phyloP scores from a whole-genome alignment of 2,113 vertebrate genomes.

The Dicaeum eximium region DNA sequence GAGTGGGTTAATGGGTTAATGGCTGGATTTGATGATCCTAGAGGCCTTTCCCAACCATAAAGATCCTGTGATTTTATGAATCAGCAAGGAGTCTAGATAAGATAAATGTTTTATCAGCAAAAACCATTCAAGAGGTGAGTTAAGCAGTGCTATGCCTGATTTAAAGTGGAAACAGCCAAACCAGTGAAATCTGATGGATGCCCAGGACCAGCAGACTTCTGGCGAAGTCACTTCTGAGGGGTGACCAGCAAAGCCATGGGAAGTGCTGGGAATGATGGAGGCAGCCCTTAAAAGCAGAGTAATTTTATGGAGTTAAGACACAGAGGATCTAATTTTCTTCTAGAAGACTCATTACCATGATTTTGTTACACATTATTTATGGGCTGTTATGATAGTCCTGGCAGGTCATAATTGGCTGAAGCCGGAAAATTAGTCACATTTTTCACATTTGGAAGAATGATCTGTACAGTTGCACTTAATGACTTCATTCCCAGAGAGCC shows the following conservation, averaged over 20 bases:
- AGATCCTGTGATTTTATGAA: neutral
- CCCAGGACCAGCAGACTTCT: neutral
- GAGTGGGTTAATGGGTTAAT: neutral
- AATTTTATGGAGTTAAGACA: constrained; percentile 1
- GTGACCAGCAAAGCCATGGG: neutral
- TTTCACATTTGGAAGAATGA: constrained; percentile 50
- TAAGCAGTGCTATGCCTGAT: neutral
- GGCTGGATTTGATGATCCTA: neutral
- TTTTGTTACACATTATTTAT: constrained; percentile 54
- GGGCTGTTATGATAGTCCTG: constrained; percentile 58
- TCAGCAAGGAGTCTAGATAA: neutral
- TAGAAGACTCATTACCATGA: constrained; percentile 42
- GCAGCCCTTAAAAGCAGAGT: neutral
- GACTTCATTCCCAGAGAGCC: constrained; percentile 38
- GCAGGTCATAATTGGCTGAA: constrained; percentile 62
- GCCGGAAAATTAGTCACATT: constrained; percentile 54
- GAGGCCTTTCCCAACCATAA: neutral
- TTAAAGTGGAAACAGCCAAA: neutral
- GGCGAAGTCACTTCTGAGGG: neutral
- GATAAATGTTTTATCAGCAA: neutral
- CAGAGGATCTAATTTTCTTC: constrained; percentile 46
- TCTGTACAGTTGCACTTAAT: constrained; percentile 23
- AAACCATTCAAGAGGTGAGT: neutral
- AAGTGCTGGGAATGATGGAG: neutral
- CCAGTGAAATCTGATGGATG: neutral